Evolutionary conservation across 2,113 vertebrate genomes (phyloP).

Genomic region (Artemisiospiza belli): DNA sequence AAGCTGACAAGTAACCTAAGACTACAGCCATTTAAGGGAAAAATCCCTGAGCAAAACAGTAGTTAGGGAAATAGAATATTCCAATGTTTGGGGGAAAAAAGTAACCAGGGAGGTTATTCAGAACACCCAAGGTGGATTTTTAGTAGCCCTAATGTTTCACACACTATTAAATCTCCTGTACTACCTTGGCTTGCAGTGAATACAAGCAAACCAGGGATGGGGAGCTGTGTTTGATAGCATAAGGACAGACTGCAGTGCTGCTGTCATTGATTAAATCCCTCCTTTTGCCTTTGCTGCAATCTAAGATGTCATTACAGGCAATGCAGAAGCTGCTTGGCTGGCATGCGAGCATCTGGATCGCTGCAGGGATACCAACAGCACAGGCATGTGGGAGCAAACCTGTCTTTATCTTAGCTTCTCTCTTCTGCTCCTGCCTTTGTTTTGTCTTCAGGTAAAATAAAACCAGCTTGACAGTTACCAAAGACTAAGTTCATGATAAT

Average conservation of each 20-base stretch:
- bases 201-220: neutral
- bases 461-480: neutral
- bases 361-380: neutral
- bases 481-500: neutral
- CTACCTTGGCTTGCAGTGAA: neutral
- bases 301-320: conserved; percentile 8
- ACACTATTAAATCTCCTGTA: neutral
- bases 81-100: neutral
- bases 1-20: conserved; percentile 1
- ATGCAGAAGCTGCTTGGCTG: neutral
- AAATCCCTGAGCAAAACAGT: neutral
- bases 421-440: neutral
- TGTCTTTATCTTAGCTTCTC: neutral
- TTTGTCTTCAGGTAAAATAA: neutral
- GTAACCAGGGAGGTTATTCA: neutral
- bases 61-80: neutral
- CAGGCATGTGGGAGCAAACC: neutral
- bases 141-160: neutral
- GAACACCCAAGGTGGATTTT: neutral
- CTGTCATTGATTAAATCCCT: conserved; percentile 27
- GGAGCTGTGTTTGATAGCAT: neutral
- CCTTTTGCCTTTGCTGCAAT: conserved; percentile 30
- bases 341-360: neutral
- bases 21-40: conserved; percentile 35
- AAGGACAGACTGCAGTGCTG: conserved; percentile 3